Percentiles rank a stretch among this genome's conserved stretches.
Conservation (phyloP, 2,113 vertebrate species). For the Rhizomys pruinosus region DNA sequence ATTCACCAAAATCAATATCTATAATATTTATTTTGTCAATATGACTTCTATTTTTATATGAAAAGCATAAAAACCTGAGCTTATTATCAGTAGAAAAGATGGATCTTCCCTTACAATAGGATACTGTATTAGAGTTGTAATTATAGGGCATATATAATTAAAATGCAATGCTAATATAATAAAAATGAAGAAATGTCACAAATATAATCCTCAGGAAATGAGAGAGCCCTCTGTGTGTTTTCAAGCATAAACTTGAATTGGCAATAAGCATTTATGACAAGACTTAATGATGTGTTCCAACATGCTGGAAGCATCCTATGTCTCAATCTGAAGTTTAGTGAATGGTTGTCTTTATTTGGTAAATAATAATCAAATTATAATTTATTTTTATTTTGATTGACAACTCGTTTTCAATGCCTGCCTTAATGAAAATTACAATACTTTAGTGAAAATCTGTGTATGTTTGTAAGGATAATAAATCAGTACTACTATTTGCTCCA, state of each 20-base stretch:
- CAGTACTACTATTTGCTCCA: background rate
- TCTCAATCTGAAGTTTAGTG: background rate
- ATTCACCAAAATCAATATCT: background rate
- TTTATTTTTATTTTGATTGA: too few relatives aligned
- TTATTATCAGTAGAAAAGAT: background rate
- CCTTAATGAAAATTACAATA: background rate
- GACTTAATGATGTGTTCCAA: background rate
- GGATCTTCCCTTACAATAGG: background rate
- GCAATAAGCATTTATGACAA: rapidly evolving
- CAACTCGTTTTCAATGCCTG: background rate
- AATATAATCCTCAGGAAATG: background rate
- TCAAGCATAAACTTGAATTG: background rate
- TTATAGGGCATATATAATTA: too few relatives aligned
- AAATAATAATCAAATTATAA: background rate
- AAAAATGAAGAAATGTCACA: background rate
- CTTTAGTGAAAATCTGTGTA: too few relatives aligned
- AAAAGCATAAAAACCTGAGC: background rate
- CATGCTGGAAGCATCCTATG: background rate
- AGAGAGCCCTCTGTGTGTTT: background rate
- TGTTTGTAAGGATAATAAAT: background rate
- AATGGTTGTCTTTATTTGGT: background rate
- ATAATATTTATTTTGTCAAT: background rate
- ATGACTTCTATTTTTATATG: background rate
- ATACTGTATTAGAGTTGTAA: background rate
- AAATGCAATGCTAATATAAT: background rate